Evolutionary conservation across 2,113 vertebrate species (phyloP), one percentile per base, ranked within the genome.

Genomic region (Vireo altiloquus): DNA sequence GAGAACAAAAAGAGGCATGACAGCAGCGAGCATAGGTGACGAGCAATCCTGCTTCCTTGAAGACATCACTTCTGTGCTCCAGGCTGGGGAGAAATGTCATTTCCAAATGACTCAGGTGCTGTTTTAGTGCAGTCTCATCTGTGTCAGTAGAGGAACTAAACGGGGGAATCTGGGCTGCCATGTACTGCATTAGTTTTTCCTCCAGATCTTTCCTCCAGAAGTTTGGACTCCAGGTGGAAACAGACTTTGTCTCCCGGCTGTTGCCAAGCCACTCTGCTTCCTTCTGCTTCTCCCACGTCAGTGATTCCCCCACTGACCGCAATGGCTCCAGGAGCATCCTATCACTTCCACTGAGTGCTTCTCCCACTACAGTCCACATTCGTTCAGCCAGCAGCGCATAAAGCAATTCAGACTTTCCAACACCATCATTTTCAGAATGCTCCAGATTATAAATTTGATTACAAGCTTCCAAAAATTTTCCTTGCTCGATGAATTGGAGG

Each of bases 401-500:
- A 91, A 94, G 94, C 27, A 79, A 60, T 66, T 96, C 81, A 88
- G 65, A 82, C n/a, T 84, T 92, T 31, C 5, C 35, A 56, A 40
- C 11, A 24, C 24, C 69, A 66, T 87, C 63, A 0, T 50, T 89
- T 82, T 78, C 93, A 79, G 85, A 92, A 82, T 22, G 64, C 27
- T 94, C 78, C 84, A 88, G 74, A 27, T 33, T 15, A 76, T 64
- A 50, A 87, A 97, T 93, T 59, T 3, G 35, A 77, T 25, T 37
- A 78, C 96, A 97, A 83, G 97, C 97, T 82, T 97, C 86, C 87
- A 69, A 57, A 96, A 96, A 96, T 42, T 52, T 82, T 60, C 92
- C 87, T 87, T 97, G 76, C 10, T 92, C 77, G 64, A 95, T 95
- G 54, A 92, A 74, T 93, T 37, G 27, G 11, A 82, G 87, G 65